phyloP scores from a whole-genome alignment of 2,113 vertebrate species.

The Saiga tatarica region DNA sequence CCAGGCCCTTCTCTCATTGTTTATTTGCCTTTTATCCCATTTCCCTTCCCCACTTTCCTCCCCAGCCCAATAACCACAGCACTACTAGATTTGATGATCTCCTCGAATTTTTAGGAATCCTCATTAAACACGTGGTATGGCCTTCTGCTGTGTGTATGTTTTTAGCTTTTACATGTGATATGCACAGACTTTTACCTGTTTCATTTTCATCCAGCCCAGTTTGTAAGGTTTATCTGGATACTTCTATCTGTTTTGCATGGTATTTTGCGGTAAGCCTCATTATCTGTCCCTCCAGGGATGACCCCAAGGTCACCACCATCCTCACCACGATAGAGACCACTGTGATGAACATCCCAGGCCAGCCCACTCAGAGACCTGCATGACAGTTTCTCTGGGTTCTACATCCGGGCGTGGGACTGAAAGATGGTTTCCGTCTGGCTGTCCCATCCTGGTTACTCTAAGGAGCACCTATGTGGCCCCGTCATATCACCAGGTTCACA shows the following conservation, averaged over 20 bases:
- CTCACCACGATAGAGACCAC: too few relatives aligned
- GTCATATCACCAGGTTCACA: background rate
- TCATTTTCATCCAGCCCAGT: background rate
- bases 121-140: accelerated
- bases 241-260: background rate
- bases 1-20: background rate
- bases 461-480: background rate
- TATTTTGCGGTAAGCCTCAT: accelerated
- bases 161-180: background rate
- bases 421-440: background rate
- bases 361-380: accelerated
- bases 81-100: background rate
- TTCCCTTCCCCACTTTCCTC: background rate
- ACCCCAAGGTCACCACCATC: background rate
- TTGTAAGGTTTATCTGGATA: background rate
- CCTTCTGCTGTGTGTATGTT: background rate
- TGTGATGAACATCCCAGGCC: too few relatives aligned
- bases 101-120: background rate
- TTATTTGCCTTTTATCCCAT: background rate
- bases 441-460: accelerated
- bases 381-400: background rate
- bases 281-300: accelerated
- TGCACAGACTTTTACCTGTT: background rate
- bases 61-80: background rate
- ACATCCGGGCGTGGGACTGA: accelerated